A percentile compares a stretch with the other conserved stretches of the same genome.
These are phyloP conservation scores for Jacana jacana DNA, from an alignment of 2,113 vertebrate genomes.

Conservation along the genomic window DNA sequence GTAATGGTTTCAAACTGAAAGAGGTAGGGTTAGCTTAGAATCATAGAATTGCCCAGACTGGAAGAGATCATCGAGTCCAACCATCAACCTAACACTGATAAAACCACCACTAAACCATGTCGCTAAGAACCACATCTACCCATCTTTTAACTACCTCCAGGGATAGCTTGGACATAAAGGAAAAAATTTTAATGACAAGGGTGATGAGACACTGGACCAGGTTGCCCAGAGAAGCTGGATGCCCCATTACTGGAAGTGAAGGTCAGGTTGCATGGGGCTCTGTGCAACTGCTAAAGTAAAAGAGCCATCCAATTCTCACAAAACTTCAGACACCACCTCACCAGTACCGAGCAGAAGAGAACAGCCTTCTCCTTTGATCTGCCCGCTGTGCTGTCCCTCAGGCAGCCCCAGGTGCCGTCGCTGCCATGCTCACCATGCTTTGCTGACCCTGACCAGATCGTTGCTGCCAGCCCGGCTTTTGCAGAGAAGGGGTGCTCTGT, in stretches of 20 bases:
- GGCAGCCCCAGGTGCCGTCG: background rate
- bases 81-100: no score
- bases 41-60: no score
- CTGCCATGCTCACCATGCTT: background rate
- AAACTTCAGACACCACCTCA: background rate
- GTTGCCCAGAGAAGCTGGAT: background rate
- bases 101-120: no score
- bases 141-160: no score
- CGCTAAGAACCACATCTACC: no score
- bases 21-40: background rate
- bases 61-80: no score
- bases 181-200: background rate
- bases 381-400: background rate
- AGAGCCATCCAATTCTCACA: background rate
- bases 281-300: background rate
- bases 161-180: background rate
- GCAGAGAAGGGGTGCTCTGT: background rate
- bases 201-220: background rate
- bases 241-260: background rate
- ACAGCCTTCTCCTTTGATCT: background rate
- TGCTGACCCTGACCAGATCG: background rate
- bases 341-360: background rate
- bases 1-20: background rate
- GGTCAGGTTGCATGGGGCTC: background rate
- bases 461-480: background rate